phyloP scores from a whole-genome alignment of 2,113 vertebrate species.

The Motacilla tschutschensis region DNA sequence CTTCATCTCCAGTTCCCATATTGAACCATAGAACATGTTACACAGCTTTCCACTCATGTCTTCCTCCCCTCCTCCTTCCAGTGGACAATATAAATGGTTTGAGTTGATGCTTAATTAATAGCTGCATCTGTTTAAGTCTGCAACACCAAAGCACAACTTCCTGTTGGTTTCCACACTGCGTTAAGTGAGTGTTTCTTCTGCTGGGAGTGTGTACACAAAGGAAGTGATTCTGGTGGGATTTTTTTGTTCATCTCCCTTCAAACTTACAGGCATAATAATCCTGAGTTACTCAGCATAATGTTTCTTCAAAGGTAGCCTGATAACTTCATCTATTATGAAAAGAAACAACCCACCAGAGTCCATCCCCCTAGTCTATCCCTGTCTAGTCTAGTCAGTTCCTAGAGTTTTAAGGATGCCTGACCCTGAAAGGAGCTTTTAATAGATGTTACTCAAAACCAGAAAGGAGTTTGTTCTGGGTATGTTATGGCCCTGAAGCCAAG shows the following conservation, averaged over 20 bases:
- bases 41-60: neutral
- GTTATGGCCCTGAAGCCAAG: neutral
- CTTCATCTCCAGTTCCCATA: neutral
- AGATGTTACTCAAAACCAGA: neutral
- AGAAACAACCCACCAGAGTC: neutral
- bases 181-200: neutral
- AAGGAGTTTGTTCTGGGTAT: neutral
- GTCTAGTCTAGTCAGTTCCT: neutral
- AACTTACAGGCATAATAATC: neutral
- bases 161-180: fast-evolving
- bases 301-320: neutral
- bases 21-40: neutral
- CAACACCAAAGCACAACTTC: neutral
- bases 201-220: neutral
- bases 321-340: neutral
- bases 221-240: neutral
- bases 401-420: neutral
- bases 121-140: neutral
- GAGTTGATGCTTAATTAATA: conserved; percentile 1
- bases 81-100: neutral
- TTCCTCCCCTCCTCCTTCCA: neutral
- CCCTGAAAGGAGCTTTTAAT: neutral
- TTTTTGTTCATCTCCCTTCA: neutral
- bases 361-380: neutral
- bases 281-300: neutral